Evolutionary conservation across 2,113 vertebrate genomes (phyloP), one percentile per base, ranked within the genome.

Genomic region (Lepus europaeus): DNA sequence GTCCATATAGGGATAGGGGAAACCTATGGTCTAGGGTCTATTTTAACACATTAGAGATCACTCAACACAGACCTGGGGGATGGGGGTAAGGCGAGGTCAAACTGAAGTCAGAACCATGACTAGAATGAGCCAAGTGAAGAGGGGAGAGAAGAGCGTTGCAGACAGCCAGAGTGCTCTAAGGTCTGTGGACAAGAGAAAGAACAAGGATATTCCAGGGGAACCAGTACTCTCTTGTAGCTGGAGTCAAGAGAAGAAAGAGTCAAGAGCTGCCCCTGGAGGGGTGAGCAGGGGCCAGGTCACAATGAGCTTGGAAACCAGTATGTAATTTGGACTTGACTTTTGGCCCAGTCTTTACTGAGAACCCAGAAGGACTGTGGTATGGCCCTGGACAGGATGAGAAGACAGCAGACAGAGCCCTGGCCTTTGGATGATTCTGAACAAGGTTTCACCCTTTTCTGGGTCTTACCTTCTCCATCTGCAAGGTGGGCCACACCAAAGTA

Each of bases 281-380:
- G 5, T 64, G 29, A 59, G 31, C 73, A 16, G 79, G 27, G 8
- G 16, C 51, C 3, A 1, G 49, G 59, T n/a, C 66, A 36, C 2
- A 0, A 19, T 27, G 27, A 95, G 16, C 72, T 19, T 36, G 5
- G 59, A 79, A 73, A 91, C n/a, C 36, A 39, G 27, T 39, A 59
- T 56, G 1, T n/a, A 61, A 87, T 63, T 64, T 68, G 61, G 90
- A 56, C 33, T 82, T 90, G 88, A 94, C n/a, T 72, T 53, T 61
- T 56, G 81, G 20, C 63, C 29, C 31, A 70, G 36, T 68, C 39
- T 78, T 73, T 7, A 39, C 20, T 6, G 14, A 85, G 76, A 89
- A 23, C 51, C 51, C n/a, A 17, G 1, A 9, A 31, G 39, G 23
- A 25, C 17, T 13, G 53, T 64, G 9, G 33, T 13, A 16, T 56